phyloP scores from a whole-genome alignment of 2,113 vertebrate genomes.

The Taxidea taxus region DNA sequence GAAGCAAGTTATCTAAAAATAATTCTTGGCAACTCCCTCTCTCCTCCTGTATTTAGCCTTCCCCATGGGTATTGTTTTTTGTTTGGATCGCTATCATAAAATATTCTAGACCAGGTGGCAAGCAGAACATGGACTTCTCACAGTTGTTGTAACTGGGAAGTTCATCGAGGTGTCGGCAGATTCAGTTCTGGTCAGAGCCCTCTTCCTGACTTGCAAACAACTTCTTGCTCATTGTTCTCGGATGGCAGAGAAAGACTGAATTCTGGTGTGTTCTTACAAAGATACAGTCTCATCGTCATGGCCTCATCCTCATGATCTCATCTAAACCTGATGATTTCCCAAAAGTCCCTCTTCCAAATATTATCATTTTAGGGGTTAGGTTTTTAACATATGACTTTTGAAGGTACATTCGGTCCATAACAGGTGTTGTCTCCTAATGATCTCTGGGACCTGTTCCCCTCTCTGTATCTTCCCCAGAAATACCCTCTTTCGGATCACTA shows the following conservation, averaged over 20 bases:
- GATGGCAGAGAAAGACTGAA: not conserved
- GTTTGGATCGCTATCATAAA: not conserved
- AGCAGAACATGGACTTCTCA: not conserved
- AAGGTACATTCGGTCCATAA: not conserved
- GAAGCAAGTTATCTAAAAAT: not conserved
- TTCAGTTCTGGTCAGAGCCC: not conserved
- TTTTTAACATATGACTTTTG: not conserved
- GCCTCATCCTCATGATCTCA: not conserved
- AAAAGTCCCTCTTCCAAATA: not conserved
- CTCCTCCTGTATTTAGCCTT: not conserved
- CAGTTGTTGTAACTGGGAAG: not conserved
- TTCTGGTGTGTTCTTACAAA: not conserved
- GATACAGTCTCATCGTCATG: rapidly evolving
- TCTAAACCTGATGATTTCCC: not conserved
- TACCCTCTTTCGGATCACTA: not conserved
- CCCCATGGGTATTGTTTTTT: not conserved
- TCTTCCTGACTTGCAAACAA: not conserved
- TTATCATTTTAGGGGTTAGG: too few species aligned
- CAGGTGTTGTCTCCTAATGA: not conserved
- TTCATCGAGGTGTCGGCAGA: not conserved
- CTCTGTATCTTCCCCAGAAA: not conserved
- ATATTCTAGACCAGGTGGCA: not conserved
- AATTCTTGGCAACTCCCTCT: not conserved
- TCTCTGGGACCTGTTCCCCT: not conserved
- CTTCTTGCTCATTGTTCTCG: not conserved